Base-by-base conservation (phyloP, 2,888 invertebrate species). In the Rosalia funebris region DNA sequence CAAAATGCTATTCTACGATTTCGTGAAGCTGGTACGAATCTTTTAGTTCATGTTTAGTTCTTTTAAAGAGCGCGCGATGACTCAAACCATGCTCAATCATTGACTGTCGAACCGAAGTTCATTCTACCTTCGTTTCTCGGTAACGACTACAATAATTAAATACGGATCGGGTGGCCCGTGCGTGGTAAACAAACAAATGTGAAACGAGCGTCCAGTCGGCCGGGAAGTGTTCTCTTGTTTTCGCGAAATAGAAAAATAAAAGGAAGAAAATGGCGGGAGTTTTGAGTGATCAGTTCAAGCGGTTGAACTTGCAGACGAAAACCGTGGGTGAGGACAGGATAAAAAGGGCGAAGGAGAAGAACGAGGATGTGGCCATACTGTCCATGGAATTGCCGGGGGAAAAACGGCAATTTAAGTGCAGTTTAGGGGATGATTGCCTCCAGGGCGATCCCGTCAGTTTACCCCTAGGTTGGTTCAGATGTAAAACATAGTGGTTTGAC, bases 281-380 rank as follows among this genome's bases (percentile, higher is more conserved):
- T 74, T 82, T 93, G 75, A 90, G 91, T 83, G 90, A 91, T 74
- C 89, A 92, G 79, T 86, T 93, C 78, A 90, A 90, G 81, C 85
- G 88, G 69, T 82, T 91, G 65, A 81, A 90, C 81, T 84, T 93
- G 78, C 88, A 88, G 69, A 89, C 89, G 47, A 92, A 91, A 84
- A 92, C 90, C 32, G 90, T 91, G 50, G 92, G 92, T n/a, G 91
- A 91, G 75, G 92, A 93, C 11, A 85, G 92, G 78, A 92, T 93
- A 75, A 86, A 88, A 71, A 86, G 88, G 77, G 92, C 93, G 63
- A 87, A 89, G 82, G 91, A 92, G 74, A 89, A 89, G 78, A 92
- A 93, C 81, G 93, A 94, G 83, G 95, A 95, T 83, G 89, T 94
- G 62, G 94, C 94, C 53, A 89, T 95, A 72, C 83, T 94, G 72